These are phyloP conservation scores for Drosophila diplacantha DNA, from an alignment of 2,888 invertebrate species.

Conservation along the genomic window DNA sequence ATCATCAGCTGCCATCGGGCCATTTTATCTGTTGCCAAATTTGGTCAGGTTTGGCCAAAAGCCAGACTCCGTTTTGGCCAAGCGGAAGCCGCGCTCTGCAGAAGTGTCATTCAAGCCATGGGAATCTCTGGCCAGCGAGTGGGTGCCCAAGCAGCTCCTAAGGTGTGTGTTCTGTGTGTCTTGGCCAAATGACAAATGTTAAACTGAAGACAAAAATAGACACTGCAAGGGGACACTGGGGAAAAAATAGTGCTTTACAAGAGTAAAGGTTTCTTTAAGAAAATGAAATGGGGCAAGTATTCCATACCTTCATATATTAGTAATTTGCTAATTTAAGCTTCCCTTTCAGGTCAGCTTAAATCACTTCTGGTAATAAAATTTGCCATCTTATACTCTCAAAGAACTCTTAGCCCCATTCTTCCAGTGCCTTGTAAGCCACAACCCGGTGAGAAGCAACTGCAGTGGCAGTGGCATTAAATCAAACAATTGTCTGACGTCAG, in stretches of 20 bases:
- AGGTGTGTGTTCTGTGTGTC: slow-evolving; percentile 25
- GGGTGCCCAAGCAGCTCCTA: slow-evolving; percentile 55
- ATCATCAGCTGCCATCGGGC: slow-evolving; percentile 63
- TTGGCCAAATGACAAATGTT: slow-evolving; percentile 34
- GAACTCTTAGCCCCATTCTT: no score
- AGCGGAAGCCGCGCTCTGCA: slow-evolving; percentile 34
- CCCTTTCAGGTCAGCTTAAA: neutral
- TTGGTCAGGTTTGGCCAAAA: slow-evolving; percentile 56
- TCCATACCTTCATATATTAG: no score
- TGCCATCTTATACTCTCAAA: no score
- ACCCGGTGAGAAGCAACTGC: slow-evolving; percentile 23
- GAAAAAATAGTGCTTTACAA: neutral
- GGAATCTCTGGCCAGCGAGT: slow-evolving; percentile 61
- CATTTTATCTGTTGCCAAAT: slow-evolving; percentile 59
- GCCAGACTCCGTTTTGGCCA: slow-evolving; percentile 17
- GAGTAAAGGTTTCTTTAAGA: no score
- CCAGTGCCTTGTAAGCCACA: slow-evolving; percentile 2
- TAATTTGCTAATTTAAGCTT: no score
- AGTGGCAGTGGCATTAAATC: slow-evolving; percentile 28
- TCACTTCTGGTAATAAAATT: neutral
- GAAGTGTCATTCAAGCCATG: slow-evolving; percentile 61
- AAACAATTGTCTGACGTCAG: slow-evolving; percentile 38
- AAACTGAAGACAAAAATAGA: slow-evolving; percentile 9
- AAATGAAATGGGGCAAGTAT: no score
- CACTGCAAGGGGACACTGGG: slow-evolving; percentile 1